Base-by-base conservation (phyloP, 2,113 vertebrate species). In the Perccottus glenii region DNA sequence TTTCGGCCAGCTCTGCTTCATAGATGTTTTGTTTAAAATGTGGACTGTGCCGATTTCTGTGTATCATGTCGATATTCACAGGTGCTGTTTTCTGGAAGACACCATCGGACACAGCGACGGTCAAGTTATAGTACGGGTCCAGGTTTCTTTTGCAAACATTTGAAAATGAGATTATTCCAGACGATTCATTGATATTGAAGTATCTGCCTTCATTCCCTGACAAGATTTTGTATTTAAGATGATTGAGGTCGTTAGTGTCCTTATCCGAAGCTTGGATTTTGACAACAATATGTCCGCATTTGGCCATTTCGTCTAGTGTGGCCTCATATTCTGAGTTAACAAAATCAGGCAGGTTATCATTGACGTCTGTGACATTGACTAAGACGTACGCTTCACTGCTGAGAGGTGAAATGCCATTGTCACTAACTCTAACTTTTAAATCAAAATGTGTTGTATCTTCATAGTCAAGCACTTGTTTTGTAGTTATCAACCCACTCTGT, bases 251-350 rank as follows among this genome's bases (percentile, higher is more conserved):
- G 12, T 77, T 87, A 0, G 88, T 90, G 11, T 99, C 98, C 0
- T 94, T 93, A 65, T 99, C 98, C 56, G 95, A 94, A 15, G 96
- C 98, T 77, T 99, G 97, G 48, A 99, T 95, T 90, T 95, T 98
- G 63, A 98, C 91, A 42, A 98, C 95, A 0, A 97, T 91, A 66
- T 99, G 96, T 11, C 96, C 97, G 51, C 98, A 99, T 0, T 92
- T 96, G 11, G 96, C 97, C 91, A 94, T 90, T 88, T 98, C 95
- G 40, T 96, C 96, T 55, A 99, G 89, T 12, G 92, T 94, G 52
- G 95, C 94, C 67, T 94, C 92, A 36, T 97, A 99, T 7, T 93
- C 92, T 45, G 93, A 77, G 72, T 91, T 93, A 16, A 88, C 92
- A 70, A 99, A 99, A 83, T 92, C 91, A 0, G 98, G 97, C 38